Evolutionary conservation across 2,113 vertebrate species (phyloP), one percentile per base, ranked within the genome.

Genomic region (Oceanites oceanicus): DNA sequence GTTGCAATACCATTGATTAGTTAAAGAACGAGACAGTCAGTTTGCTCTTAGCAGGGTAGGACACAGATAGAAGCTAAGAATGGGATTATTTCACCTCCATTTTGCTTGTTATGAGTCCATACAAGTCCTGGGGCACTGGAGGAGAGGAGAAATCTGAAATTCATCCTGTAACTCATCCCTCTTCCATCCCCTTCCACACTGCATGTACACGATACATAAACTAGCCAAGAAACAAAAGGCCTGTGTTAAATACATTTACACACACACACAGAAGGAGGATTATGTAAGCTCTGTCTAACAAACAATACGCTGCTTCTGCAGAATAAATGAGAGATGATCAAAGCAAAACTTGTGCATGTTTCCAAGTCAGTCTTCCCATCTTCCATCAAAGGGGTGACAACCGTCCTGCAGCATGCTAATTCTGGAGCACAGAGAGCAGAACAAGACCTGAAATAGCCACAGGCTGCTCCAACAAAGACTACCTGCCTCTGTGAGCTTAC

Each of bases 241-340:
- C 85, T 88, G 56, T 93, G 91, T 95, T 82, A 94, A 93, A 65
- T 87, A 66, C 80, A 91, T 96, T 96, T 96, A 95, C 87, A 96
- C 79, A 95, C 80, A 91, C 44, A 91, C 47, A 90, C 34, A 76
- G 90, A 71, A 93, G 96, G 94, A 95, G 49, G 77, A 72, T 96
- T 96, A 96, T 93, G 70, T 93, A 97, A 96, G 77, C 27, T 91
- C 81, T 87, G 84, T 95, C 93, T 96, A 63, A 91, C 95, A 94
- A 96, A 95, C 93, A 97, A 92, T 95, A 94, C 93, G 94, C 77
- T 94, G 1, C 77, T 83, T 80, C 83, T 91, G 73, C 29, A 88
- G 76, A 89, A 96, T 80, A 91, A 89, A 68, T n/a, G 4, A 84
- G 63, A 45, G 68, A 76, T 65, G 36, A 96, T 85, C 86, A 87